Evolutionary conservation across 30 jellyfish, hydroid and myxozoan genomes (phyloP).

Genomic region (Aurelia aurita): DNA sequence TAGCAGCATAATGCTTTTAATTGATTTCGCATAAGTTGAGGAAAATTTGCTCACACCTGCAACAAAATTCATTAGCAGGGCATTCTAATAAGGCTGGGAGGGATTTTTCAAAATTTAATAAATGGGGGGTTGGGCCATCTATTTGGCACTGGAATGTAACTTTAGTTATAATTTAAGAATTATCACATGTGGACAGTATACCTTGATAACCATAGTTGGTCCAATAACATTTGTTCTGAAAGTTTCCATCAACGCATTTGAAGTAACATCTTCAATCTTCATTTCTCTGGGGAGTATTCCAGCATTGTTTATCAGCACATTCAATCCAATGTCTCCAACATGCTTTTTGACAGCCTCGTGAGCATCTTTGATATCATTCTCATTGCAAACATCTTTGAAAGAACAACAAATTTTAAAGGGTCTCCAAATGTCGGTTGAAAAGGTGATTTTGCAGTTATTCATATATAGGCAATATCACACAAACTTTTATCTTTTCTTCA

Average conservation of each 20-base stretch:
- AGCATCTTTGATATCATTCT: constrained; percentile 64
- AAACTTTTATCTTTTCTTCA: no score
- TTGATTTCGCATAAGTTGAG: no score
- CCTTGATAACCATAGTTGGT: constrained; percentile 85
- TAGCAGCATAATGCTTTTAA: no score
- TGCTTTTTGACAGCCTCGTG: constrained; percentile 31
- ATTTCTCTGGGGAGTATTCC: constrained; percentile 57
- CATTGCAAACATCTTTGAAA: constrained; percentile 72
- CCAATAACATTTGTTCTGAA: constrained; percentile 74
- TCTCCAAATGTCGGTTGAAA: not conserved
- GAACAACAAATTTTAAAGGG: not conserved
- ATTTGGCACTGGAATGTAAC: not conserved
- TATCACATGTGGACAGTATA: not conserved
- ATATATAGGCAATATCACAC: no score
- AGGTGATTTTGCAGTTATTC: no score
- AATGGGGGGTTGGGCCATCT: not conserved
- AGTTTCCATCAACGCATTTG: constrained; percentile 44
- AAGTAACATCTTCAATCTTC: constrained; percentile 40
- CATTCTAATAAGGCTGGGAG: no score
- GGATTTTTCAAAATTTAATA: no score
- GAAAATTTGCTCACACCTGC: no score
- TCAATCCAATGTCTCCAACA: constrained; percentile 72
- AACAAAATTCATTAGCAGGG: no score
- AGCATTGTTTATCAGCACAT: constrained; percentile 82
- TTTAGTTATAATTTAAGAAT: not conserved